Percentiles rank a stretch among this genome's conserved stretches.
Conservation (phyloP, 2,888 invertebrate species). For the Epirrita christyi region DNA sequence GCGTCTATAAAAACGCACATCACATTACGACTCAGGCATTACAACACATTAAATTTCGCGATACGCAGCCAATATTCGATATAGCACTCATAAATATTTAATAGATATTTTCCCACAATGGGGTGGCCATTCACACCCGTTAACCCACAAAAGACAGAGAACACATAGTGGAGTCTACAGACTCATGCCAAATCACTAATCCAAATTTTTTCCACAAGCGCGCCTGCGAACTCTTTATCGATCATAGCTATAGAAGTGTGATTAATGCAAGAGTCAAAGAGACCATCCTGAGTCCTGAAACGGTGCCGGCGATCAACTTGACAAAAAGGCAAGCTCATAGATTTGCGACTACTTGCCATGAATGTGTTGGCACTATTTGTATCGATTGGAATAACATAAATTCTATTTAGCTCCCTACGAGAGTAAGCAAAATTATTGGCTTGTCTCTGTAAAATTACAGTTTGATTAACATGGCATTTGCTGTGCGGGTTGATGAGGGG, state of each 20-base stretch:
- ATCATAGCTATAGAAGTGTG: too few relatives aligned
- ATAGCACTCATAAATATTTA: constrained; percentile 79
- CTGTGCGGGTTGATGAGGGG: constrained; percentile 5
- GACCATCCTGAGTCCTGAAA: too few relatives aligned
- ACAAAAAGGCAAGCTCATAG: too few relatives aligned
- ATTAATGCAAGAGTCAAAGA: too few relatives aligned
- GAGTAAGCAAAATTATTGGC: constrained; percentile 72
- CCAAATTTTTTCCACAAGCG: too few relatives aligned
- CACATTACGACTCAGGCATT: constrained; percentile 24
- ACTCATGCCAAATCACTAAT: background rate
- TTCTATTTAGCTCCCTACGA: constrained; percentile 59
- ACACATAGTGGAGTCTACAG: background rate
- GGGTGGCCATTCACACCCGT: constrained; percentile 80
- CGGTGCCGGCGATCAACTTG: too few relatives aligned
- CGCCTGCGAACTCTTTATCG: too few relatives aligned
- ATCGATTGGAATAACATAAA: constrained; percentile 77
- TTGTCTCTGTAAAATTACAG: constrained; percentile 57
- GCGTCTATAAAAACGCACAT: constrained; percentile 48
- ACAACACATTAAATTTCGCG: constrained; percentile 49
- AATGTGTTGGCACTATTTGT: constrained; percentile 51
- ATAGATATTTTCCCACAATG: constrained; percentile 82
- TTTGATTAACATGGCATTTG: background rate
- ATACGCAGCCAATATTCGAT: constrained; percentile 53
- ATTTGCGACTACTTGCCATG: background rate
- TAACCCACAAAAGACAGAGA: constrained; percentile 67